phyloP scores from a whole-genome alignment of 2,797 vertebrate genomes.

The Macropus fuliginosus region DNA sequence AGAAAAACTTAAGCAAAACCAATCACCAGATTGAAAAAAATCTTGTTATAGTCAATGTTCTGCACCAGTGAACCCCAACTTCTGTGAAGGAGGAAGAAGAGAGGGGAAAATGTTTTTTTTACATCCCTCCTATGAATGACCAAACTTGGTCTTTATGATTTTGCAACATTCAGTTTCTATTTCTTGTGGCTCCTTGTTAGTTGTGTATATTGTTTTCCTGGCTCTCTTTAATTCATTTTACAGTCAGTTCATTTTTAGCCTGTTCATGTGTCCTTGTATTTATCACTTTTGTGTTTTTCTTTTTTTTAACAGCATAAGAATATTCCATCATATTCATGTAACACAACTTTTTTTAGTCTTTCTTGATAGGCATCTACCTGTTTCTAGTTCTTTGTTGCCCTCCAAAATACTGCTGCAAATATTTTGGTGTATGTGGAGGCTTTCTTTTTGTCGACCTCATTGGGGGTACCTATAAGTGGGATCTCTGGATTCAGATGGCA shows the following conservation, averaged over 20 bases:
- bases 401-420: not conserved
- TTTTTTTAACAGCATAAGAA: not conserved
- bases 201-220: not conserved
- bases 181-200: not conserved
- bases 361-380: not conserved
- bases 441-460: not conserved
- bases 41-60: not conserved
- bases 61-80: not conserved
- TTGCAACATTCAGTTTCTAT: not conserved
- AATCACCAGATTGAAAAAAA: not conserved
- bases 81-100: not conserved
- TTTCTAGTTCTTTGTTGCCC: not conserved
- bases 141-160: not conserved
- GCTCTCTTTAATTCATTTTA: not conserved
- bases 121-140: not conserved
- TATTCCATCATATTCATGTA: not conserved
- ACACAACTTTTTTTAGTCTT: not conserved
- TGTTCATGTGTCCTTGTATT: not conserved
- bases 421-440: not conserved
- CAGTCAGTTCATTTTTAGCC: not conserved
- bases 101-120: not conserved
- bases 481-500: not conserved
- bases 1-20: not conserved
- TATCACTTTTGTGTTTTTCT: not conserved
- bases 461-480: not conserved